Evolutionary conservation across 2,797 vertebrate species (phyloP).

Genomic region (Coracias cyanogaster): DNA sequence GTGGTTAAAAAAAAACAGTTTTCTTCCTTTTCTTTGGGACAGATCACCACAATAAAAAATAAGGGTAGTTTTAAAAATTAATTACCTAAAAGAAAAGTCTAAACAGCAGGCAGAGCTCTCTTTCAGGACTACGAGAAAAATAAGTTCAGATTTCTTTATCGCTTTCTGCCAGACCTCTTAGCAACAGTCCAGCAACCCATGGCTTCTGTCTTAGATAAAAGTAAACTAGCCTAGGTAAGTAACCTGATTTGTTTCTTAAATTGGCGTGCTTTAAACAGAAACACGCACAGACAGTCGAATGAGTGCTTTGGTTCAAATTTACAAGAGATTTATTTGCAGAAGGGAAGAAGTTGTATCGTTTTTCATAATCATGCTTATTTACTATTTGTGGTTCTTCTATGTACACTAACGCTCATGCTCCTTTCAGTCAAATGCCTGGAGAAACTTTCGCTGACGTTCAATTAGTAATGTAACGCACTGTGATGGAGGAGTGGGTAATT

Average conservation of each 20-base stretch:
- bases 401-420: background rate
- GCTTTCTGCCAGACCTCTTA: background rate
- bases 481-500: slow-evolving; percentile 1
- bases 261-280: background rate
- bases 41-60: background rate
- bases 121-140: background rate
- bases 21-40: background rate
- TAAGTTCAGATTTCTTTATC: background rate
- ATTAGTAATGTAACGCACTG: background rate
- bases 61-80: background rate
- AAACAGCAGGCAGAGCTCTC: background rate
- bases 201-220: background rate
- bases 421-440: slow-evolving; percentile 8
- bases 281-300: background rate
- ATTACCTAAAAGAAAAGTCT: background rate
- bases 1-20: background rate
- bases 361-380: slow-evolving; percentile 1
- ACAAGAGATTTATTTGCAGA: background rate
- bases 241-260: slow-evolving; percentile 1
- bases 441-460: slow-evolving; percentile 26
- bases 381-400: background rate
- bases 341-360: background rate
- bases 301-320: background rate
- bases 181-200: background rate
- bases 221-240: background rate